Base-by-base conservation (phyloP, 2,797 vertebrate species). In the Clarias laeviceps region DNA sequence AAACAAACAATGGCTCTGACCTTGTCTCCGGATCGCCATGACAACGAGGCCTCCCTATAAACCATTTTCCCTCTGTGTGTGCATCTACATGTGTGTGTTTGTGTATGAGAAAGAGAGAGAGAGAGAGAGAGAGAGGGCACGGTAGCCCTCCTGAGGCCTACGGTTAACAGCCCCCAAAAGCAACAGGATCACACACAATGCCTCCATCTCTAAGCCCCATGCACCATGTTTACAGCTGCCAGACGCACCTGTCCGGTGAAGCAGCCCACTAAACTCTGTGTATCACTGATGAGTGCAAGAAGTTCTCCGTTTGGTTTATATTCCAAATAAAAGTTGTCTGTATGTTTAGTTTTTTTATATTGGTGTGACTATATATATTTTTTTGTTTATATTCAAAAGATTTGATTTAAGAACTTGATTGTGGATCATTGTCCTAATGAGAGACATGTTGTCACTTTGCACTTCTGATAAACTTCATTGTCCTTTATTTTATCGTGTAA, bases 21-120 rank as follows among this genome's bases (percentile, higher is more conserved):
- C 94, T 94, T 94, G 94, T 93, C 90, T 87, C 76, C 82, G 79
- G 87, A 93, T 95, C 91, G 87, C 93, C 93, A 94, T 93, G 93
- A 94, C 87, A 89, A 95, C 89, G 0, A 89, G 90, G 91, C 89
- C 92, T 93, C 88, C 80, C 91, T 88, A 91, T 93, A 94, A 94
- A 94, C 84, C 92, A 94, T 91, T 91, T 89, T 88, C 89, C 86
- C 91, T 88, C 34, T 88, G 82, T 89, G 86, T 82, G 81, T 83
- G 62, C 15, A 50, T 84, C 11, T 86, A 27, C n/a, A 29, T 64
- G 82, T 83, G 61, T 80, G 61, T 45, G 22, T 45, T 20, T 88
- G 82, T 89, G 86, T 81, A 69, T 85, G 79, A 69, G 50, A 65
- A 54, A 62, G 73, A 76, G 79, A 56, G 73, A 34, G 73, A 37